Base-by-base conservation (phyloP, 2,797 vertebrate species). In the Spea hammondii region DNA sequence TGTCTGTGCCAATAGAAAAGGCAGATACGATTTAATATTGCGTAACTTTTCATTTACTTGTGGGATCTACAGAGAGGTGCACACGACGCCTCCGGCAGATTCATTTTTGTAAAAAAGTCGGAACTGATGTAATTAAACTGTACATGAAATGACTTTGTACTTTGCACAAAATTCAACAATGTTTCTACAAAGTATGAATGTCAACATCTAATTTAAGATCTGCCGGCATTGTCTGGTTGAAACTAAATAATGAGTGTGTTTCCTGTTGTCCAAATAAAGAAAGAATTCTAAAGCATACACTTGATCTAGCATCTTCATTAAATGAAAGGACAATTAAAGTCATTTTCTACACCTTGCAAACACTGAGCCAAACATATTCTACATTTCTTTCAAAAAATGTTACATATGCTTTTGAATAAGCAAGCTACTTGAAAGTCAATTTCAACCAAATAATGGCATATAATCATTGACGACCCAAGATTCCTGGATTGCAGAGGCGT, bases 211-310 rank as follows among this genome's bases (percentile, higher is more conserved):
- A 84, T 88, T 91, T 89, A 87, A 84, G 83, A 89, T 83, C 86
- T 86, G 85, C 87, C 87, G 87, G 85, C 84, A 4, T 83, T 89
- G 82, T 87, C 84, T 74, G 87, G 88, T 85, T 87, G 85, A 83
- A 88, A 85, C 89, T 84, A 76, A 86, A 80, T 84, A 87, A 91
- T 86, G 87, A 89, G 89, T 90, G 89, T 91, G 89, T 91, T 90
- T 92, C 88, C 85, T 83, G 91, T 88, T 90, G 90, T 90, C 91
- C 88, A 88, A 93, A 91, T 92, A 93, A 92, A 88, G 86, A 86
- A 87, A 89, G 83, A 77, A 84, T 87, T 89, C 87, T 89, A 80
- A 79, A 83, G 86, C 67, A 79, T 83, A 54, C 45, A 74, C 69
- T 85, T 77, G 82, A 72, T 8, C 0, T 79, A 74, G 67, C 66